phyloP scores from a whole-genome alignment of 1,140 invertebrate species.

The Dreissena polymorpha region DNA sequence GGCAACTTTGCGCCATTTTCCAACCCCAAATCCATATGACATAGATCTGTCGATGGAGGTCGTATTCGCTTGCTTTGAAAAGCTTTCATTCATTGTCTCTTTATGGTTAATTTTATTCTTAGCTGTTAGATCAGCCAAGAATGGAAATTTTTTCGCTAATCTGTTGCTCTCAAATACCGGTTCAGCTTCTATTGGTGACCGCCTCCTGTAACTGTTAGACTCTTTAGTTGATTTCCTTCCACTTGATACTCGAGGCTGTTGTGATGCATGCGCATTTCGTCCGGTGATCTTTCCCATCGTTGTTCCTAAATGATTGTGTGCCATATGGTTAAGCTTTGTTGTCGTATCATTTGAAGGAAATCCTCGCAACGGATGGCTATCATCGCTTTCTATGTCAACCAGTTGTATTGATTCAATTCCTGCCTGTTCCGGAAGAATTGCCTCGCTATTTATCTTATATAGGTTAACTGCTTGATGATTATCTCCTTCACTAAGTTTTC shows the following conservation, averaged over 20 bases:
- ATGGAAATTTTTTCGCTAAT: constrained; percentile 40
- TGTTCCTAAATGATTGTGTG: not conserved
- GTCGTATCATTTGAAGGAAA: not conserved
- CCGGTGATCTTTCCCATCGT: not conserved
- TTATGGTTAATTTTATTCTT: not conserved
- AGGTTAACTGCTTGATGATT: too few relatives aligned
- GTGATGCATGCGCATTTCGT: not conserved
- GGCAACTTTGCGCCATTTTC: not conserved
- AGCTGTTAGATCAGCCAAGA: not conserved
- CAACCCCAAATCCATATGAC: not conserved
- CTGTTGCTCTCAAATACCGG: constrained; percentile 36
- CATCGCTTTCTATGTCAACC: not conserved
- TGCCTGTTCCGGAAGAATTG: too few relatives aligned
- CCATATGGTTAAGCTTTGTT: not conserved
- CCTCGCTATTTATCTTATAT: too few relatives aligned
- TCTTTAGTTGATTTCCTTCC: constrained; percentile 13
- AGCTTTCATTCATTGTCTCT: not conserved
- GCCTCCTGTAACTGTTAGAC: constrained; percentile 9
- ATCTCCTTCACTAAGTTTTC: too few relatives aligned
- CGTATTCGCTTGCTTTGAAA: not conserved
- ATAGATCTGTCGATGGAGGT: not conserved
- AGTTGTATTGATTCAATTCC: too few relatives aligned
- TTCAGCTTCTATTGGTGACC: constrained; percentile 23
- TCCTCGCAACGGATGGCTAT: not conserved
- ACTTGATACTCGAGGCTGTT: not conserved